Conservation (phyloP, 1,140 invertebrate species). For the Vanessa atalanta region DNA sequence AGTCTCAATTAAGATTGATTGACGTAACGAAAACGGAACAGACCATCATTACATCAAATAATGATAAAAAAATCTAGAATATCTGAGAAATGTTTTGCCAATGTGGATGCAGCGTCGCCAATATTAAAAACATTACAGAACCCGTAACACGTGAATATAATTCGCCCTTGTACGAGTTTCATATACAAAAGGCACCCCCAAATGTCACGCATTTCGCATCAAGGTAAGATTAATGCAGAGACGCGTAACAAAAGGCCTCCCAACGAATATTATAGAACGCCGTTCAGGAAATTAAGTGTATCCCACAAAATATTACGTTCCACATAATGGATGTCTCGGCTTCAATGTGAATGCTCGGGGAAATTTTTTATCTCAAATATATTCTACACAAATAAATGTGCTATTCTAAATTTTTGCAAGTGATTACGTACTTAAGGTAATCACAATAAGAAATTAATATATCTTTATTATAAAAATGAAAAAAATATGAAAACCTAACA, state of each 20-base stretch:
- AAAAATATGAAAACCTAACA: too few species aligned
- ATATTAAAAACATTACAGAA: constrained; percentile 1
- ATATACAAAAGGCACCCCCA: constrained; percentile 12
- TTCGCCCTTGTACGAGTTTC: not conserved
- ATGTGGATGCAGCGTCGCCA: not conserved
- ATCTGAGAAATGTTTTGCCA: too few species aligned
- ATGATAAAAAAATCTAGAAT: too few species aligned
- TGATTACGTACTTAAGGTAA: not conserved
- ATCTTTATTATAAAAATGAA: not conserved
- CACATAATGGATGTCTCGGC: constrained; percentile 8
- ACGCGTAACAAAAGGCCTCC: constrained; percentile 15
- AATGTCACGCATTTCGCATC: constrained; percentile 20
- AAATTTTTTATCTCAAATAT: constrained; percentile 9
- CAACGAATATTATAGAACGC: constrained; percentile 6
- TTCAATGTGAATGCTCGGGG: constrained; percentile 5
- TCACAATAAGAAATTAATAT: not conserved
- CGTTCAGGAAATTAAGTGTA: constrained; percentile 13
- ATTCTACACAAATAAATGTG: not conserved
- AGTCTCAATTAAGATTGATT: too few species aligned
- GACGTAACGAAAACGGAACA: too few species aligned
- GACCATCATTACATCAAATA: too few species aligned
- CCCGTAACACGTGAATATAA: not conserved
- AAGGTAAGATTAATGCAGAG: constrained; percentile 26
- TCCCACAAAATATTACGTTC: constrained; percentile 14
- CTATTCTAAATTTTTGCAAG: not conserved